Evolutionary conservation across 1,140 invertebrate species (phyloP).

Genomic region (Zelostemma sp.): DNA sequence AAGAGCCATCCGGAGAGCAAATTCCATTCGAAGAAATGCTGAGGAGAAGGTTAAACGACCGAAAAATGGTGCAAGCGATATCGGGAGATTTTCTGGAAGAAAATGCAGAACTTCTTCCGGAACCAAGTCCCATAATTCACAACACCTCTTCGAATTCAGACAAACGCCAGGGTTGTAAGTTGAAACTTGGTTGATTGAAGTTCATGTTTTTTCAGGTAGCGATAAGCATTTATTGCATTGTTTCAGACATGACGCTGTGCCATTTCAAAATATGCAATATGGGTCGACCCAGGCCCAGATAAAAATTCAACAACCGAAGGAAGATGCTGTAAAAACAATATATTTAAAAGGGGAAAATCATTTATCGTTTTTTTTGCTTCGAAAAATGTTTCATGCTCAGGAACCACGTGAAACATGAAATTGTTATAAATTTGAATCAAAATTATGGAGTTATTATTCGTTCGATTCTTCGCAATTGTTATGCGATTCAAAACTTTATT

Average conservation of each 20-base stretch:
- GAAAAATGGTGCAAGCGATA: conserved; percentile 1
- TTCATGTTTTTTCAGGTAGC: no score
- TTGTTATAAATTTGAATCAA: no score
- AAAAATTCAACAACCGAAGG: not conserved
- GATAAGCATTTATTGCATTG: not conserved
- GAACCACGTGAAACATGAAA: no score
- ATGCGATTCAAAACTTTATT: no score
- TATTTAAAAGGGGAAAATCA: no score
- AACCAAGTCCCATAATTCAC: conserved; percentile 54
- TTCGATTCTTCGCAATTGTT: no score
- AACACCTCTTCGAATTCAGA: conserved; percentile 47
- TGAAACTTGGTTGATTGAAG: not conserved
- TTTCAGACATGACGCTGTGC: conserved; percentile 73
- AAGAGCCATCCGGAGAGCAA: no score
- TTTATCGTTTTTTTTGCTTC: no score
- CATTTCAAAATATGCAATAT: conserved; percentile 77
- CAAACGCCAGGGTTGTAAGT: conserved; percentile 67
- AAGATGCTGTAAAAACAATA: no score
- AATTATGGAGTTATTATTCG: no score
- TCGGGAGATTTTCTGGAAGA: conserved; percentile 41
- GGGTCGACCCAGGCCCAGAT: conserved; percentile 58
- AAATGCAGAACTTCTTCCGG: conserved; percentile 52
- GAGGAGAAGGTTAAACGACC: not conserved
- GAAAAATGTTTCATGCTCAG: no score
- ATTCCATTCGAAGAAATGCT: no score